phyloP scores from a whole-genome alignment of 2,888 invertebrate genomes.

The Drosophila greeni region DNA sequence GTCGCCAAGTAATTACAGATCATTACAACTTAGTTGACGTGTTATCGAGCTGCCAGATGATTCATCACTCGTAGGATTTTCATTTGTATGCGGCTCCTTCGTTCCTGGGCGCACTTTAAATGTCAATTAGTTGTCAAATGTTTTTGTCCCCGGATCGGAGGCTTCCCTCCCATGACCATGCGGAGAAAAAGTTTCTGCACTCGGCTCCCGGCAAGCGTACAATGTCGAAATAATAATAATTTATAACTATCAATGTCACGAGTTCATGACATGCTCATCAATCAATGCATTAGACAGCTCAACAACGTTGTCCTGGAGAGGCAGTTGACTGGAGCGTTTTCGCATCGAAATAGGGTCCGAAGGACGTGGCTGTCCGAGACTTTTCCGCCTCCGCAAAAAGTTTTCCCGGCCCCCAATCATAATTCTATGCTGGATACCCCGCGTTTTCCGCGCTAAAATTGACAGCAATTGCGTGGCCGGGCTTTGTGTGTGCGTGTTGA shows the following conservation, averaged over 20 bases:
- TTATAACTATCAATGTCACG: conserved; percentile 78
- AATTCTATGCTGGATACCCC: conserved; percentile 66
- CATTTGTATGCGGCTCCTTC: conserved; percentile 36
- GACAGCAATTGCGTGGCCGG: conserved; percentile 63
- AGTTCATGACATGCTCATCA: conserved; percentile 78
- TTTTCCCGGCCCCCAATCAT: conserved; percentile 38
- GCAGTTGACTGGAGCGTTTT: conserved; percentile 30
- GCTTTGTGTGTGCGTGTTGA: conserved; percentile 7
- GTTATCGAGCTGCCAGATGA: conserved; percentile 12
- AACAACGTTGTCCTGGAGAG: conserved; percentile 32
- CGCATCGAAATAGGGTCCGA: conserved; percentile 32
- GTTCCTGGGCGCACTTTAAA: conserved; percentile 56
- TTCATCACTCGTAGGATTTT: conserved; percentile 41
- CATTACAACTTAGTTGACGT: neutral
- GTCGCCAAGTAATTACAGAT: neutral
- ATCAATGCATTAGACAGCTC: conserved; percentile 73
- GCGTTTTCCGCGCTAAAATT: conserved; percentile 60
- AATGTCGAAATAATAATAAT: conserved; percentile 75
- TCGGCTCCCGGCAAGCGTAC: conserved; percentile 38
- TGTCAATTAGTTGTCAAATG: conserved; percentile 72
- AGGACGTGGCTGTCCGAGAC: conserved; percentile 36
- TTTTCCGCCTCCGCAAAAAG: conserved; percentile 24
- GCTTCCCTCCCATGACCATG: no score
- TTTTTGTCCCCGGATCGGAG: conserved; percentile 27
- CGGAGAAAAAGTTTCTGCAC: conserved; percentile 12